Evolutionary conservation across 2,888 invertebrate species (phyloP), one percentile per base, ranked within the genome.

Genomic region (Pollenia labialis): DNA sequence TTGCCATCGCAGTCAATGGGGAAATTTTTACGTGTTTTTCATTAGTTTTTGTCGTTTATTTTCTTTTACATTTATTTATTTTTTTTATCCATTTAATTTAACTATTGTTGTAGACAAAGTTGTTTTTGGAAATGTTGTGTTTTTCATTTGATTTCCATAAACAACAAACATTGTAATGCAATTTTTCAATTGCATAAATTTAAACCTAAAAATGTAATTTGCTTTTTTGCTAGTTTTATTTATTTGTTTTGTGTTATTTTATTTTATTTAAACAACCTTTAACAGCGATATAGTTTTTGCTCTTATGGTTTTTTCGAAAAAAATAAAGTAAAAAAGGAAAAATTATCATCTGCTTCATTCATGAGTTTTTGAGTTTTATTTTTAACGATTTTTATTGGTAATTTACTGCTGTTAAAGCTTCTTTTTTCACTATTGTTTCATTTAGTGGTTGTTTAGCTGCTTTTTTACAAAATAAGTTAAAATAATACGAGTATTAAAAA

Each of bases 171-270:
- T 58, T 50, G 74, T 64, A 84, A 77, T 87, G 87, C 81, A 87
- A 81, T 84, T 87, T 81, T 69, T 84, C 81, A 87, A 87, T 79
- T 84, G 81, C 72, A 87, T 84, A 81, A 81, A 81, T 77, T 87
- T 74, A 42, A 80, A 76, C 14, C 62, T 44, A 71, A 76, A 82
- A 82, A 58, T 62, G 2, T 64, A 68, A 82, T 79, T 81, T 62
- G 42, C 40, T 54, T 74, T 48, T n/a, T 52, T 64, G 11, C 40
- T 6, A 42, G 40, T 16, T 23, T 60, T 46, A 16, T 71, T 11
- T 23, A 46, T 71, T 18, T 42, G 11, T 11, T 46, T 69, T 62
- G 1, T 18, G 14, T 44, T 64, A 56, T 58, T 56, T 32, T 64
- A 56, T 58, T 56, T 32, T 14, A 14, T 77, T 60, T 18, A 40